Percentiles rank a stretch among this genome's conserved stretches.
These are phyloP conservation scores for Falcaria lacertinaria DNA, from an alignment of 2,888 invertebrate genomes.

Conservation along the genomic window DNA sequence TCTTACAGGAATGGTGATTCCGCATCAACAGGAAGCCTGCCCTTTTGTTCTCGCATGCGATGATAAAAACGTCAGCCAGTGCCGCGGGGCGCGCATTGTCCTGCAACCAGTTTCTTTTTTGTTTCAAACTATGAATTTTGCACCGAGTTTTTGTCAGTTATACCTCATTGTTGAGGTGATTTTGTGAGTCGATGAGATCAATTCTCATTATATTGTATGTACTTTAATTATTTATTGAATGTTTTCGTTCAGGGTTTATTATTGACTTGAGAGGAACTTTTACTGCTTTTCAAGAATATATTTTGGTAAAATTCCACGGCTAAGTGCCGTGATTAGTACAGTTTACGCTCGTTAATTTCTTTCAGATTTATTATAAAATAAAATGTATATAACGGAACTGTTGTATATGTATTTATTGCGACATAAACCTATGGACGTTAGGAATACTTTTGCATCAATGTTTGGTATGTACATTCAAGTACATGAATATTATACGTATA, in stretches of 20 bases:
- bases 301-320: background rate
- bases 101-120: slow-evolving; percentile 54
- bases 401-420: too few relatives aligned
- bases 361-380: too few relatives aligned
- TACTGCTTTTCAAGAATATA: background rate
- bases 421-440: too few relatives aligned
- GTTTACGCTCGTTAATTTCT: too few relatives aligned
- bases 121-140: background rate
- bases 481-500: too few relatives aligned
- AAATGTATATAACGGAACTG: too few relatives aligned
- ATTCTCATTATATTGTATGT: background rate
- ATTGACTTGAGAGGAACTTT: background rate
- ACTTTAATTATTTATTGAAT: background rate
- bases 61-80: slow-evolving; percentile 77
- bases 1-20: slow-evolving; percentile 74
- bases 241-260: background rate
- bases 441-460: too few relatives aligned
- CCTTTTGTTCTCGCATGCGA: slow-evolving; percentile 73
- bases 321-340: background rate
- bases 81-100: slow-evolving; percentile 67
- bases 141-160: background rate
- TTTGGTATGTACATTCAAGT: too few relatives aligned
- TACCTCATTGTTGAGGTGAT: background rate
- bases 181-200: background rate
- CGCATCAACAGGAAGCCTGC: slow-evolving; percentile 73